Base-by-base conservation (phyloP, 2,113 vertebrate genomes). In the Vulpes lagopus region DNA sequence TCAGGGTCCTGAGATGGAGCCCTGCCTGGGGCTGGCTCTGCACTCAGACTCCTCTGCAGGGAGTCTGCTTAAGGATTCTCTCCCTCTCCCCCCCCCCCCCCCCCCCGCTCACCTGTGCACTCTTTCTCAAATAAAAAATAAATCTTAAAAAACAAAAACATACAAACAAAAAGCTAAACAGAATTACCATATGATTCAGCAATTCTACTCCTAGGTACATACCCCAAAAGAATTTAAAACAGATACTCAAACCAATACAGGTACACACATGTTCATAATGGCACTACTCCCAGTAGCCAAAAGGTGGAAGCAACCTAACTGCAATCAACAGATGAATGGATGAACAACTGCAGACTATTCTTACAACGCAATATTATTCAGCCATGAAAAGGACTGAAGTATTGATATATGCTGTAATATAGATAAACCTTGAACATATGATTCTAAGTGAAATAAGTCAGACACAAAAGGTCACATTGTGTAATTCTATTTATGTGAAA, bases 401-500 rank as follows among this genome's bases (percentile, higher is more conserved):
- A 43, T 6, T 69, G 51, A 87, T 87, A 51, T 11, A 17, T 80
- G 12, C 64, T 59, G 19, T 23, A 88, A 51, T 60, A n/a, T 51
- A 35, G 73, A 79, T 80, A 65, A 81, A 62, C 11, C 65, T 23
- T 65, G 62, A 92, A 91, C 96, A 95, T 35, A 20, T 69, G n/a
- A 92, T 67, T 49, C 64, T 62, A 65, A 64, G 53, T 65, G 67
- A 85, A 84, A 89, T 53, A 94, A 62, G 55, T 8, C 30, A 71
- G 20, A 82, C 23, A 55, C 20, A 53, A 86, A 96, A 65, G 32
- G 49, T 65, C 27, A 64, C 30, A 38, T 0, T 25, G 2, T 59
- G 30, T 35, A 20, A 91, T 64, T 65, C 30, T 10, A 59, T 51
- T 64, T 71, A 78, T 35, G 53, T 25, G 32, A 74, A 51, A 65